These are phyloP conservation scores for Podarcis muralis DNA, from an alignment of 2,113 vertebrate species.

Conservation along the genomic window DNA sequence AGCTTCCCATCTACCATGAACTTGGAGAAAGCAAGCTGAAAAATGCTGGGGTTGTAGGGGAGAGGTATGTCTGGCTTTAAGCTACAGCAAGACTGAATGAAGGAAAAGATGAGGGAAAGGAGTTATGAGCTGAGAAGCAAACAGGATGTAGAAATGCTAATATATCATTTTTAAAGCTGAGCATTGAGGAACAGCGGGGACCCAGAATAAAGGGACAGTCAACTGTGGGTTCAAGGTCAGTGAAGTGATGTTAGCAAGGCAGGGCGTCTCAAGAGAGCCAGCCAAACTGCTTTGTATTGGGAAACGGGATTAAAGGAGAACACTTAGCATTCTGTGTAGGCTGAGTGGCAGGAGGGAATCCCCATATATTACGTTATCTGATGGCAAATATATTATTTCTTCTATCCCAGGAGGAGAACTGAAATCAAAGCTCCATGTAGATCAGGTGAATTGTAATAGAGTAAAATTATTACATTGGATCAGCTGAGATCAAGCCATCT, in stretches of 20 bases:
- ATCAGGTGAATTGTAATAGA: constrained; percentile 32
- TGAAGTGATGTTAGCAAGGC: not conserved
- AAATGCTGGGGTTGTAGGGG: not conserved
- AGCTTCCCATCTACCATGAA: constrained; percentile 20
- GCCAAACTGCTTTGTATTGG: not conserved
- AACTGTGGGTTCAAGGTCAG: not conserved
- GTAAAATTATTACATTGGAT: constrained; percentile 13
- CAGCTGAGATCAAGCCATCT: constrained; percentile 29
- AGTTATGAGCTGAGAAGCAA: not conserved
- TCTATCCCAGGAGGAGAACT: constrained; percentile 28
- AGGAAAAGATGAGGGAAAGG: not conserved
- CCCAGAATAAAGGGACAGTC: not conserved
- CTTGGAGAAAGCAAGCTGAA: not conserved
- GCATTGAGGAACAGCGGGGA: not conserved
- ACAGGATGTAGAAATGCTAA: not conserved
- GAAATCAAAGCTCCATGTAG: constrained; percentile 17
- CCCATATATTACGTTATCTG: constrained; percentile 11
- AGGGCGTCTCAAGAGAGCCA: not conserved
- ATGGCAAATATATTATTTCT: constrained; percentile 30
- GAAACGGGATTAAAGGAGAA: not conserved
- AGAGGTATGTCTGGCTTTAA: not conserved
- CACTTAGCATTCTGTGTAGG: not conserved
- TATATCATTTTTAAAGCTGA: not conserved
- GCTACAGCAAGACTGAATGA: not conserved
- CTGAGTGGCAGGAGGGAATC: not conserved